These are phyloP conservation scores for Scarus forsteni DNA, from an alignment of 2,797 vertebrate species.

Conservation along the genomic window DNA sequence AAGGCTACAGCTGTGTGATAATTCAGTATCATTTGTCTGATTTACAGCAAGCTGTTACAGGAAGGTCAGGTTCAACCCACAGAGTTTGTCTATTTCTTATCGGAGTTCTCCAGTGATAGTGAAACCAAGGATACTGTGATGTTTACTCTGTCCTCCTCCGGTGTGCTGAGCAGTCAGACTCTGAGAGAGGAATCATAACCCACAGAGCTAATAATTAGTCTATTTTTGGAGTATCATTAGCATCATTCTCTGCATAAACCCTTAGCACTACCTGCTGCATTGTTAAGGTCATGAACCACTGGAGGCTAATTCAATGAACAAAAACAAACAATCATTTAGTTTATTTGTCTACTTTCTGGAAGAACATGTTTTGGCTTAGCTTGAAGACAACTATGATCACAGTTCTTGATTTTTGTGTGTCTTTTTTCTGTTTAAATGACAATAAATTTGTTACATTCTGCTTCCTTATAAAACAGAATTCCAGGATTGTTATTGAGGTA, in stretches of 20 bases:
- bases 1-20: too few relatives aligned
- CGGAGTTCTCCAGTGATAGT: background rate
- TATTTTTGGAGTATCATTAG: background rate
- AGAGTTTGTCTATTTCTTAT: background rate
- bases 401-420: too few relatives aligned
- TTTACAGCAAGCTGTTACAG: background rate
- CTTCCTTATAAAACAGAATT: too few relatives aligned
- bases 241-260: background rate
- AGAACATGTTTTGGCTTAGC: background rate
- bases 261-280: background rate
- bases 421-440: too few relatives aligned
- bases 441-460: too few relatives aligned
- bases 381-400: background rate
- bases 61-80: background rate
- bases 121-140: background rate
- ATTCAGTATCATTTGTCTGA: background rate
- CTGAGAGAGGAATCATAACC: background rate
- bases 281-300: background rate
- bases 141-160: background rate
- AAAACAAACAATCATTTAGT: background rate
- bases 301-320: too few relatives aligned
- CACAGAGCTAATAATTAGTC: slow-evolving; percentile 3
- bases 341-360: background rate
- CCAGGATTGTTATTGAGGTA: too few relatives aligned
- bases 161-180: background rate